phyloP scores from a whole-genome alignment of 2,113 vertebrate genomes.

The Hippocampus zosterae region DNA sequence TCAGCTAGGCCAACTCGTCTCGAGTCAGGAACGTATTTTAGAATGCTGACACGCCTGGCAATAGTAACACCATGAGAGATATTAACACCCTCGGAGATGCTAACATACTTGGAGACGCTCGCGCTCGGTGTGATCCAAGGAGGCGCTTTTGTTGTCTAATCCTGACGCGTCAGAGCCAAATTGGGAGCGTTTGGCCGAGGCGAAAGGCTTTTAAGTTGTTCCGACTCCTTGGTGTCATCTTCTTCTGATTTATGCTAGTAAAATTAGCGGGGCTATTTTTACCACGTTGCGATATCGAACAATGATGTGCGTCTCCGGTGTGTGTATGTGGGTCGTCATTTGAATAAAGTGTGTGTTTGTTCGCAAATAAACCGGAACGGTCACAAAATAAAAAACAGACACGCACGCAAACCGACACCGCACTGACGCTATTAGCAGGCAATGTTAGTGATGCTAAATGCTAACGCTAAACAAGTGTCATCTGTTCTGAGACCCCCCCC shows the following conservation, averaged over 20 bases:
- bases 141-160: no score
- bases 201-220: not conserved
- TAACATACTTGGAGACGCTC: no score
- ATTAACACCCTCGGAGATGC: no score
- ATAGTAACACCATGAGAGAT: no score
- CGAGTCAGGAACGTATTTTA: no score
- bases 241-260: not conserved
- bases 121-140: no score
- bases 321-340: not conserved
- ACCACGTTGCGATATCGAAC: not conserved
- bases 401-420: not conserved
- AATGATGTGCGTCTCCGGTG: not conserved
- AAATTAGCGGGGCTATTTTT: not conserved
- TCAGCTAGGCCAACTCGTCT: no score
- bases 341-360: not conserved
- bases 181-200: not conserved
- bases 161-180: not conserved
- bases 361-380: not conserved
- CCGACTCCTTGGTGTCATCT: not conserved
- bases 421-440: no score
- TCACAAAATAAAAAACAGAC: not conserved
- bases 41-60: no score
- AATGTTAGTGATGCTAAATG: no score
- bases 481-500: no score
- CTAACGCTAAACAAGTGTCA: no score